These are phyloP conservation scores for Pandion haliaetus DNA, from an alignment of 2,113 vertebrate species.

Conservation along the genomic window DNA sequence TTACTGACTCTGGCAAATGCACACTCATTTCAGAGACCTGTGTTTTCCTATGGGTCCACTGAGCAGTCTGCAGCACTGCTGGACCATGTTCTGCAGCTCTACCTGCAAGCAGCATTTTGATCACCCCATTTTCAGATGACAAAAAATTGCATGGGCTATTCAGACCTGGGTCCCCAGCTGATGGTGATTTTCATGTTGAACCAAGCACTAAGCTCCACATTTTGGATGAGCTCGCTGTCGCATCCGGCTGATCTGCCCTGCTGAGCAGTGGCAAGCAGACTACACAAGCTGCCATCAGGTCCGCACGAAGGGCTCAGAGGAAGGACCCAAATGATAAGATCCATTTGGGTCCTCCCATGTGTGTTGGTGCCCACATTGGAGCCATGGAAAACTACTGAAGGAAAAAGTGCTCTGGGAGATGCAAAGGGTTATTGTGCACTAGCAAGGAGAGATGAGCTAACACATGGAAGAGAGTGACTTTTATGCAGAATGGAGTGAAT, in stretches of 20 bases:
- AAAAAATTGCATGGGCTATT: background rate
- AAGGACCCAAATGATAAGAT: background rate
- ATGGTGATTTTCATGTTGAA: background rate
- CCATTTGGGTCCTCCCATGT: background rate
- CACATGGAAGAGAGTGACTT: too few relatives aligned
- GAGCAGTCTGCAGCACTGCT: background rate
- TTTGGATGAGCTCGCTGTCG: rapidly evolving
- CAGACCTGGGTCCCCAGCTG: background rate
- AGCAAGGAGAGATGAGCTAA: background rate
- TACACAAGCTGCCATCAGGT: background rate
- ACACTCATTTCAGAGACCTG: background rate
- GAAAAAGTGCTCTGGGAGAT: background rate
- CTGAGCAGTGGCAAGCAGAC: background rate
- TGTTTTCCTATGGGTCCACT: background rate
- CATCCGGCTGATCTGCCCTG: background rate
- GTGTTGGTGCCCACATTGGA: background rate
- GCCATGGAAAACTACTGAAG: background rate
- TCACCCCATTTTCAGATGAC: background rate
- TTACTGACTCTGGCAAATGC: background rate
- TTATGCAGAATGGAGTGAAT: background rate
- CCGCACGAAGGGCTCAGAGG: background rate
- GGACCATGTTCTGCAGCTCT: rapidly evolving
- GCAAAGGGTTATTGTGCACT: background rate
- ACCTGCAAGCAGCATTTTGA: background rate
- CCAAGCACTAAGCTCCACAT: background rate